Evolutionary conservation across 2,888 invertebrate genomes (phyloP).

Genomic region (Drosophila falleni): DNA sequence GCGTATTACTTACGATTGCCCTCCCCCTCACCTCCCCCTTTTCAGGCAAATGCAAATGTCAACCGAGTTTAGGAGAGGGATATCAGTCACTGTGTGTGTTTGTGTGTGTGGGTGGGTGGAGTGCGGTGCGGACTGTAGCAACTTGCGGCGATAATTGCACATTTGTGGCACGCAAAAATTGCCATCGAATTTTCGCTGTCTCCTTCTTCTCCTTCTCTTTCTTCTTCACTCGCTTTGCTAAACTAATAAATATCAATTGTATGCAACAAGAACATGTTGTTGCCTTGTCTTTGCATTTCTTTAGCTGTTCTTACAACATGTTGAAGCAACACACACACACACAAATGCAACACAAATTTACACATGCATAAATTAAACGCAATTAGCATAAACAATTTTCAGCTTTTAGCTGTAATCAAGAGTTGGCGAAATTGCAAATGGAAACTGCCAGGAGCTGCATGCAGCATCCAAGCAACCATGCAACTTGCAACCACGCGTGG

Average conservation of each 20-base stretch:
- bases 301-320: conserved; percentile 48
- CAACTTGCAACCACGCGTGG: conserved; percentile 14
- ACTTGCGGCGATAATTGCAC: conserved; percentile 63
- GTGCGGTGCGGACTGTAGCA: conserved; percentile 22
- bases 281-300: conserved; percentile 57
- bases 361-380: conserved; percentile 80
- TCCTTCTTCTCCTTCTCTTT: background rate
- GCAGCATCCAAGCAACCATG: background rate
- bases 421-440: conserved; percentile 26
- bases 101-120: conserved; percentile 2
- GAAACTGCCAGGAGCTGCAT: conserved; percentile 29
- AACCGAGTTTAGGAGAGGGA: conserved; percentile 12
- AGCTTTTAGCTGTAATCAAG: conserved; percentile 72
- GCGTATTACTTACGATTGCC: conserved; percentile 21
- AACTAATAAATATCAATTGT: conserved; percentile 69
- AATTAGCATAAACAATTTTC: conserved; percentile 82
- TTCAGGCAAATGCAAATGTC: conserved; percentile 50
- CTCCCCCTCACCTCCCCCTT: background rate
- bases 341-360: conserved; percentile 20
- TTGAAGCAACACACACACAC: conserved; percentile 14
- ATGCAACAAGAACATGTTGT: conserved; percentile 32
- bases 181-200: conserved; percentile 17
- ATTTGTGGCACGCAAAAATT: conserved; percentile 65
- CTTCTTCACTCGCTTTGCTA: conserved; percentile 20
- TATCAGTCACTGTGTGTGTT: background rate